These are phyloP conservation scores for Eupeodes corollae DNA, from an alignment of 1,140 invertebrate genomes.

Conservation along the genomic window DNA sequence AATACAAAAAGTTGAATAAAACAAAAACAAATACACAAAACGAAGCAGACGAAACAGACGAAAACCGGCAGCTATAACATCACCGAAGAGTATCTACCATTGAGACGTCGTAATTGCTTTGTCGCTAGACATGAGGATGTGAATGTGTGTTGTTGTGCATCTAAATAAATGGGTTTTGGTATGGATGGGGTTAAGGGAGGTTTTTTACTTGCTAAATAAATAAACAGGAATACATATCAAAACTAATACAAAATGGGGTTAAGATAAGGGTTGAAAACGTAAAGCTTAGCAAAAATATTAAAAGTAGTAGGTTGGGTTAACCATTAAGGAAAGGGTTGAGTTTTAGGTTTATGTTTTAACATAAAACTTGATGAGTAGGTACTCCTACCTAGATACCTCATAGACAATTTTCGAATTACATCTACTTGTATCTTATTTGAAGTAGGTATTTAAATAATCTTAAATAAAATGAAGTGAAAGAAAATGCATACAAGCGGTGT, in stretches of 20 bases:
- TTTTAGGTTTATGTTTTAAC: neutral
- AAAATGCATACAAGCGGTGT: no score
- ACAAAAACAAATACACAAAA: neutral
- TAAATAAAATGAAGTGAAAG: no score
- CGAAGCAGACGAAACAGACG: neutral
- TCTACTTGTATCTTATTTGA: no score
- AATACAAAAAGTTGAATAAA: constrained; percentile 1
- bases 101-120: constrained; percentile 23
- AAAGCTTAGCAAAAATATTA: neutral
- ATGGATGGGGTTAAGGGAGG: no score
- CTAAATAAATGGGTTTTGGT: neutral
- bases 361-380: neutral
- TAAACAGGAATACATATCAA: no score
- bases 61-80: neutral
- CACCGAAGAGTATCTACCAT: constrained; percentile 4
- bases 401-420: no score
- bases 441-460: no score
- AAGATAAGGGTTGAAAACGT: neutral
- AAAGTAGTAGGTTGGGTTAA: neutral
- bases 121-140: neutral
- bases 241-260: neutral
- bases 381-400: no score
- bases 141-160: neutral
- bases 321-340: no score
- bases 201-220: no score